Base-by-base conservation (phyloP, 1,140 invertebrate species). In the Manduca sexta region DNA sequence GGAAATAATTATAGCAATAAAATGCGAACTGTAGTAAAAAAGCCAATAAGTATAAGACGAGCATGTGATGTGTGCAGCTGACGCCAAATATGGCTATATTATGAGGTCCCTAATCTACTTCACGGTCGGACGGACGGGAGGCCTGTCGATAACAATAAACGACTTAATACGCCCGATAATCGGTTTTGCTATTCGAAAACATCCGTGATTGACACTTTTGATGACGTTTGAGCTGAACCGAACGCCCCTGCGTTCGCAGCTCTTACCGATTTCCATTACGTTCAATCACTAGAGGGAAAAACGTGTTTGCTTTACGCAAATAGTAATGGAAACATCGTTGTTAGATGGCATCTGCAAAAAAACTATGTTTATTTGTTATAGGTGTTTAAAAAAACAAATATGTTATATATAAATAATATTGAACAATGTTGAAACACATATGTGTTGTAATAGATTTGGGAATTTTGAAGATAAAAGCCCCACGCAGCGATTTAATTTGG, bases 91-190 rank as follows among this genome's bases (percentile, higher is more conserved):
- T 77, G 70, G 53, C 69, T 66, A 81, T 79, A 82, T 79, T 80
- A 81, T 79, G 75, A 81, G 79, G 76, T 79, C 78, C 78, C 78
- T 84, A 82, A 84, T 82, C 77, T 81, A 74, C 64, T 82, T 82
- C 72, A 82, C 70, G 74, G 77, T 76, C 54, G 63, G 75, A 46
- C 66, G 71, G 69, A 56, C 70, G 66, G 63, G 60, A 52, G 59
- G 62, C 60, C 66, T 75, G 75, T 80, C 81, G 76, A 78, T 81
- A 77, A 82, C 76, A 84, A 84, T 83, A 82, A 83, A 70, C 53
- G 77, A 81, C 77, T 80, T 84, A 84, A 84, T 84, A 81, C 68
- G 70, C 73, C 71, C 75, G 79, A 81, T 83, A 84, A 84, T 84
- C 81, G 81, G 79, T 81, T 84, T 84, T 78, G 72, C 74, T 80